These are phyloP conservation scores for Blastomussa wellsi DNA, from an alignment of 92 coral and sea anemone genomes.

Conservation along the genomic window DNA sequence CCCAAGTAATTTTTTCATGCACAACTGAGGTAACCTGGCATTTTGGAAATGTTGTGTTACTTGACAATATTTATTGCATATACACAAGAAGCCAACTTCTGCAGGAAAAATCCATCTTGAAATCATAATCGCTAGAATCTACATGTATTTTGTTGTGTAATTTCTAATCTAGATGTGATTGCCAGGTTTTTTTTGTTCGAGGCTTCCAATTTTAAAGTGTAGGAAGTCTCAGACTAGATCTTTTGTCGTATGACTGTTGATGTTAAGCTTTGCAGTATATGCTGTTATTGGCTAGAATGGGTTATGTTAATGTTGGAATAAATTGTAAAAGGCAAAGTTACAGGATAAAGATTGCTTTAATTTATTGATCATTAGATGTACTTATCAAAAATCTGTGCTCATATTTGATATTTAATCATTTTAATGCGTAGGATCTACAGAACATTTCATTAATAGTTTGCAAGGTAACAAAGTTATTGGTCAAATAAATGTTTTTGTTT, in stretches of 20 bases:
- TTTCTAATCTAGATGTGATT: not conserved
- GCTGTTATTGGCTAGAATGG: not conserved
- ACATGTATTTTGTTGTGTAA: too few relatives aligned
- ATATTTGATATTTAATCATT: not conserved
- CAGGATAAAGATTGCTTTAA: not conserved
- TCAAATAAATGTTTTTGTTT: not conserved
- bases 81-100: not conserved
- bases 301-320: not conserved
- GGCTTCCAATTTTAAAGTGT: not conserved
- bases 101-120: too few relatives aligned
- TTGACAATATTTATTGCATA: not conserved
- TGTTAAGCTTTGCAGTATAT: not conserved
- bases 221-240: not conserved
- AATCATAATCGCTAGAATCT: too few relatives aligned
- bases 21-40: too few relatives aligned
- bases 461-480: too few relatives aligned
- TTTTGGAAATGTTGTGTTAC: not conserved
- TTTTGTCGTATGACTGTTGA: not conserved
- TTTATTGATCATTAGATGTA: not conserved
- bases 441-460: not conserved
- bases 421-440: not conserved
- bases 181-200: not conserved
- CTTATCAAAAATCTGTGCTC: not conserved
- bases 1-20: too few relatives aligned
- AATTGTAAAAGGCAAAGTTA: not conserved